phyloP scores from a whole-genome alignment of 2,113 vertebrate species.

The Saccopteryx leptura region DNA sequence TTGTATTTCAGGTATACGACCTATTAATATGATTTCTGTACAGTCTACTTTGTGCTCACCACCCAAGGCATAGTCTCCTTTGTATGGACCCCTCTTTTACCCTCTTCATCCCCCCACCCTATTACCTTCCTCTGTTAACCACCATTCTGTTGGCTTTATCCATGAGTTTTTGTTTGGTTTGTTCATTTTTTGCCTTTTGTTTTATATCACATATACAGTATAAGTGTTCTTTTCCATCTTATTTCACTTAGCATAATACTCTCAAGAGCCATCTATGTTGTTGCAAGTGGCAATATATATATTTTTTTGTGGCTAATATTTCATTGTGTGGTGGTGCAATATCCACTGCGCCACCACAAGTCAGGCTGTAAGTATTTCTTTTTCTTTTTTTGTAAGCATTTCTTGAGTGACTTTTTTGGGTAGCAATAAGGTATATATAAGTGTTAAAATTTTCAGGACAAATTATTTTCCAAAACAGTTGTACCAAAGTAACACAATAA shows the following conservation, averaged over 20 bases:
- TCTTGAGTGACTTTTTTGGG: neutral
- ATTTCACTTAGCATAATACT: neutral
- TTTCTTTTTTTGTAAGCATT: neutral
- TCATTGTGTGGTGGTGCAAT: too few relatives aligned
- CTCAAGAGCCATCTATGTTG: neutral
- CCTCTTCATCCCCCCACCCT: too few relatives aligned
- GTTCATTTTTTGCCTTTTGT: neutral
- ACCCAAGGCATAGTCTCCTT: neutral
- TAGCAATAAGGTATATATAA: neutral
- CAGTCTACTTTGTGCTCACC: neutral
- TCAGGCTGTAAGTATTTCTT: too few relatives aligned
- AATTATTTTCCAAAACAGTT: slow-evolving; percentile 8
- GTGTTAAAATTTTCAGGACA: neutral
- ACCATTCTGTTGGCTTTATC: neutral
- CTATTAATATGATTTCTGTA: neutral
- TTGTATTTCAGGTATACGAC: neutral
- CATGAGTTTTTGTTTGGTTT: neutral
- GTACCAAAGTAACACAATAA: too few relatives aligned
- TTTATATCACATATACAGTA: neutral
- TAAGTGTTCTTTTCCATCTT: neutral
- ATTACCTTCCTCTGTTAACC: neutral
- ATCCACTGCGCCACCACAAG: too few relatives aligned
- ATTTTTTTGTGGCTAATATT: neutral
- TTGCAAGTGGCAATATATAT: neutral
- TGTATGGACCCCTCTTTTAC: neutral